phyloP scores from a whole-genome alignment of 2,113 vertebrate species.

The Arenaria interpres region DNA sequence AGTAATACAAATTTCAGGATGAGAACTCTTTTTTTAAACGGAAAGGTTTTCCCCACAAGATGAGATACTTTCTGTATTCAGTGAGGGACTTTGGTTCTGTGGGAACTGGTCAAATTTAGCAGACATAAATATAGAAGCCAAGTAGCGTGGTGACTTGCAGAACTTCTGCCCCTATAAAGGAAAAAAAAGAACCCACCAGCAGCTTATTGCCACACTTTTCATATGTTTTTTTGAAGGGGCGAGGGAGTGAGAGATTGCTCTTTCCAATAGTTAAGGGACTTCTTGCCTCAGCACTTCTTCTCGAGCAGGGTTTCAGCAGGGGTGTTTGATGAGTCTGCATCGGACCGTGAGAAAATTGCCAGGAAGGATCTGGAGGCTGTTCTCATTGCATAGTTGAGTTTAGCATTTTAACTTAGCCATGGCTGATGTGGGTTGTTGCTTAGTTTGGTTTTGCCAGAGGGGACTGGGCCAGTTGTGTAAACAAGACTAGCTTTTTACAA shows the following conservation, averaged over 20 bases:
- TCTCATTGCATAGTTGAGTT: background rate
- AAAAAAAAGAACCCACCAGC: background rate
- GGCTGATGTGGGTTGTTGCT: background rate
- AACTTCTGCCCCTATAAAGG: background rate
- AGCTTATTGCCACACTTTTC: background rate
- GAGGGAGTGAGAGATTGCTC: background rate
- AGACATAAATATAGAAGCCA: slow-evolving; percentile 1
- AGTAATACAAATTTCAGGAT: background rate
- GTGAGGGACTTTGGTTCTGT: background rate
- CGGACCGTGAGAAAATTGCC: background rate
- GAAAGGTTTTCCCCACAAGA: background rate
- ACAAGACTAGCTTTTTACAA: background rate
- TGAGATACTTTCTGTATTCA: background rate
- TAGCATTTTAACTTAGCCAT: background rate
- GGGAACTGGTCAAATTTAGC: slow-evolving; percentile 29
- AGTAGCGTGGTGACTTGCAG: background rate
- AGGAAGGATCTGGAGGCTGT: background rate
- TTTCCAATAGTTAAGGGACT: background rate
- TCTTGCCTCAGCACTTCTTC: background rate
- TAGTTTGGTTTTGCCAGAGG: background rate
- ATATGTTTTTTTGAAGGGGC: background rate
- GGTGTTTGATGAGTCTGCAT: background rate
- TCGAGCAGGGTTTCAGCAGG: background rate
- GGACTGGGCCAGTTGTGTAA: background rate
- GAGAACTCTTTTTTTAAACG: background rate